These are phyloP conservation scores for Sciurus carolinensis DNA, from an alignment of 2,797 vertebrate species.

Conservation along the genomic window DNA sequence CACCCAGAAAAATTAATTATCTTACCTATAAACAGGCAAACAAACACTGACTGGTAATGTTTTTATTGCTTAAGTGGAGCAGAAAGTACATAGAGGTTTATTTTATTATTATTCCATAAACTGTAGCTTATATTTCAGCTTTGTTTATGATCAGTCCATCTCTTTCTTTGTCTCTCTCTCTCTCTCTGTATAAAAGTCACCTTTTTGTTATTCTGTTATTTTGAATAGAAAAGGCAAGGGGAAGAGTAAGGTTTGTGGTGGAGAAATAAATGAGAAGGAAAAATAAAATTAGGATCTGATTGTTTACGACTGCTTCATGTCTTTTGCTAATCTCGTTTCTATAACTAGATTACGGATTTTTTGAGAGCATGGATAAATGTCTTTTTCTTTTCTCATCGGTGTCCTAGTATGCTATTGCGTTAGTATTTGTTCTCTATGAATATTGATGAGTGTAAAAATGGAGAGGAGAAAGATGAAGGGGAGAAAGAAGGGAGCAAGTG, in stretches of 20 bases:
- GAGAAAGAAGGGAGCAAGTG: neutral
- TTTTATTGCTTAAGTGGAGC: constrained; percentile 43
- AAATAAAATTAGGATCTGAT: constrained; percentile 43
- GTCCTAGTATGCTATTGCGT: neutral
- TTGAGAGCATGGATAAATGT: neutral
- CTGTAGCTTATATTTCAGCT: neutral
- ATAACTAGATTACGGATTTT: constrained; percentile 8
- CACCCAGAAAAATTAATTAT: constrained; percentile 1
- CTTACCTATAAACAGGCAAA: constrained; percentile 1
- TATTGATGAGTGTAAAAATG: constrained; percentile 13
- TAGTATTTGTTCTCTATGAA: constrained; percentile 38
- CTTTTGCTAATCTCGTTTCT: constrained; percentile 45
- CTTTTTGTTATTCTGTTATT: neutral
- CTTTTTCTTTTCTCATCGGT: constrained; percentile 10
- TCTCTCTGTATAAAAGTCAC: neutral
- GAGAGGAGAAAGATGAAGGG: neutral
- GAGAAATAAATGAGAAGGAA: constrained; percentile 39
- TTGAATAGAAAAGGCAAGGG: neutral
- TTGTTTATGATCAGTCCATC: too few species aligned
- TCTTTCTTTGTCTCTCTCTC: too few species aligned
- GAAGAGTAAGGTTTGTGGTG: neutral
- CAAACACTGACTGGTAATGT: neutral
- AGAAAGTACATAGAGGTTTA: neutral
- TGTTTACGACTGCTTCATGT: neutral
- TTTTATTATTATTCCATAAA: constrained; percentile 60